Base-by-base conservation (phyloP, 1,140 invertebrate genomes). In the Sminthurides bifidus region DNA sequence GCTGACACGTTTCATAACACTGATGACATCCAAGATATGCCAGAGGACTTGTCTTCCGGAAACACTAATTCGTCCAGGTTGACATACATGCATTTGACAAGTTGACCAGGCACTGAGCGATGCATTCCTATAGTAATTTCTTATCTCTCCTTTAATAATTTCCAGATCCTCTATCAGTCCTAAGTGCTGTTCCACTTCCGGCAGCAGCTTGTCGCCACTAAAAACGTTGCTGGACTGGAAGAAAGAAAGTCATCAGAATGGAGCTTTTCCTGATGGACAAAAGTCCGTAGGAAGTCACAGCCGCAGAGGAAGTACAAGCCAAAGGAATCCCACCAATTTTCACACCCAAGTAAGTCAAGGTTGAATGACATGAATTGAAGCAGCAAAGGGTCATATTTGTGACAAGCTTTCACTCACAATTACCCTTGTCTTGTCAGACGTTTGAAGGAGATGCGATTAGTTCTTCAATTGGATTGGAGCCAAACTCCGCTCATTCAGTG, bases 171-270 rank as follows among this genome's bases (percentile, higher is more conserved):
- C 54, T 10, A 51, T 35, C n/a, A 61, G 53, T 33, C 59, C 59
- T 29, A 58, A 58, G 50, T 52, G 56, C 27, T 55, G 52, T 40
- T 60, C 63, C 12, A 51, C 74, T 67, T 69, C 71, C 0, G 56
- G 79, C 54, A 82, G 82, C 60, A 82, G 87, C 71, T 81, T 87
- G 41, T 89, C 86, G 29, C 85, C 86, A 37, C 71, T 90, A 48
- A 87, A 88, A 66, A 86, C 84, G 52, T 71, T 90, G 40, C 71
- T 90, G 38, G 86, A 88, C 68, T 71, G 87, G 51, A 83, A 85
- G 35, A 65, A 64, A 31, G 54, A 65, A 14, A 43, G 37, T 46
- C 24, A 29, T 46, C 49, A 44, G 15, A 37, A 26, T 45, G 14
- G 27, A 37, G n/a, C n/a, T n/a, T n/a, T n/a, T n/a, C n/a, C n/a